Evolutionary conservation across 1,140 invertebrate species (phyloP).

Genomic region (Drosophila fuyamai): DNA sequence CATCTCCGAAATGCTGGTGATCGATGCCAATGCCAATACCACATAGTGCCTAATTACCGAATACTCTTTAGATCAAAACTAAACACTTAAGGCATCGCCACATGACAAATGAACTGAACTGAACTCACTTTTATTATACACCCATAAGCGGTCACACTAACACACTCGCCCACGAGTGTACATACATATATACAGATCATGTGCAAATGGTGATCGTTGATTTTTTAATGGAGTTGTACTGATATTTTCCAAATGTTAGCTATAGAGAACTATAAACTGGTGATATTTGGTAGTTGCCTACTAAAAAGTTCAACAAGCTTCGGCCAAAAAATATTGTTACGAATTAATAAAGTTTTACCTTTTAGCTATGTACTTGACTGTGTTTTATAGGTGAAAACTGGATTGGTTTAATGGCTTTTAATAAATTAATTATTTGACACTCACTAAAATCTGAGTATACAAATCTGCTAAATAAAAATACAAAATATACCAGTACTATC

Average conservation of each 20-base stretch:
- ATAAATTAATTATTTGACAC: too few species aligned
- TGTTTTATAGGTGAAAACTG: background rate
- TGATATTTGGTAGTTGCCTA: slow-evolving; percentile 73
- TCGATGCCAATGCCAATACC: slow-evolving; percentile 57
- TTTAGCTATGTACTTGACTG: slow-evolving; percentile 16
- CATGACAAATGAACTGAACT: slow-evolving; percentile 42
- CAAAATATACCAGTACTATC: too few species aligned
- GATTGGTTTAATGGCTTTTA: too few species aligned
- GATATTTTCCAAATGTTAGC: slow-evolving; percentile 76
- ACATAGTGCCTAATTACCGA: slow-evolving; percentile 66
- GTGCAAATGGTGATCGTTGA: slow-evolving; percentile 28
- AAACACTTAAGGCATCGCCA: slow-evolving; percentile 27
- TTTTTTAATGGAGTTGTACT: slow-evolving; percentile 59
- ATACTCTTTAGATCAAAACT: slow-evolving; percentile 41
- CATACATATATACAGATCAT: slow-evolving; percentile 13
- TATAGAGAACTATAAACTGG: slow-evolving; percentile 76
- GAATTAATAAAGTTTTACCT: slow-evolving; percentile 37
- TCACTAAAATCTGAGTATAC: too few species aligned
- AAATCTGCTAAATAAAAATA: too few species aligned
- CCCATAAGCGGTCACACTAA: slow-evolving; percentile 16
- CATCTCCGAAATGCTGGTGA: slow-evolving; percentile 80
- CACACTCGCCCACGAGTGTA: slow-evolving; percentile 10
- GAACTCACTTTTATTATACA: slow-evolving; percentile 57
- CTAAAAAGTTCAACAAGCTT: slow-evolving; percentile 43
- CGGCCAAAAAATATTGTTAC: slow-evolving; percentile 46